Percentiles rank a stretch among this genome's conserved stretches.
Conservation (phyloP, 1,140 invertebrate genomes). For the Patella vulgata region DNA sequence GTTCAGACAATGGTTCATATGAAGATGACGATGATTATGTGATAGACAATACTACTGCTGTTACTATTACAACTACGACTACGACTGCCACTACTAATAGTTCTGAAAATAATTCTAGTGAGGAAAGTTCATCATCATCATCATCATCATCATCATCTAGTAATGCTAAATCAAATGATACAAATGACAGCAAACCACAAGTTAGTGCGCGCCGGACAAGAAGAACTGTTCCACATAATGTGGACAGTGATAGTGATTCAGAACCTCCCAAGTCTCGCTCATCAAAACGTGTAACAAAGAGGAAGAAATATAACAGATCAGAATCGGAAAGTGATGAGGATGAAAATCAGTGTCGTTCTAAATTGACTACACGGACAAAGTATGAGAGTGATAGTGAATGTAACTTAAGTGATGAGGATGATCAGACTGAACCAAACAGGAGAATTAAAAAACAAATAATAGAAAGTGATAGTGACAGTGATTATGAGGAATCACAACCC, state of each 20-base stretch:
- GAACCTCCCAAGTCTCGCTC: slow-evolving; percentile 1
- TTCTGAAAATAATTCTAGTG: slow-evolving; percentile 1
- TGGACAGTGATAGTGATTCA: slow-evolving; percentile 2
- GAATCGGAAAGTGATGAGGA: background rate
- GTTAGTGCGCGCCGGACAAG: slow-evolving; percentile 5
- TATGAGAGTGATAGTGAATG: slow-evolving; percentile 44
- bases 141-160: background rate
- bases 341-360: background rate
- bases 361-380: slow-evolving; percentile 23
- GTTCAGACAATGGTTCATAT: background rate
- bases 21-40: background rate
- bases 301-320: background rate
- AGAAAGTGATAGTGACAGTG: slow-evolving; percentile 8
- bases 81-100: background rate
- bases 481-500: background rate
- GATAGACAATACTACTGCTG: background rate
- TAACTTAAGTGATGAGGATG: slow-evolving; percentile 61
- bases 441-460: slow-evolving; percentile 5
- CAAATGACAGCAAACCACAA: slow-evolving; percentile 11
- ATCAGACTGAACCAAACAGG: slow-evolving; percentile 51
- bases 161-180: slow-evolving; percentile 1
- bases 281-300: slow-evolving; percentile 2
- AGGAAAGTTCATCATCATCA: background rate
- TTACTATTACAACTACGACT: background rate
- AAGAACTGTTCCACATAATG: slow-evolving; percentile 4